Evolutionary conservation across 2,113 vertebrate genomes (phyloP).

Genomic region (Mesitornis unicolor): DNA sequence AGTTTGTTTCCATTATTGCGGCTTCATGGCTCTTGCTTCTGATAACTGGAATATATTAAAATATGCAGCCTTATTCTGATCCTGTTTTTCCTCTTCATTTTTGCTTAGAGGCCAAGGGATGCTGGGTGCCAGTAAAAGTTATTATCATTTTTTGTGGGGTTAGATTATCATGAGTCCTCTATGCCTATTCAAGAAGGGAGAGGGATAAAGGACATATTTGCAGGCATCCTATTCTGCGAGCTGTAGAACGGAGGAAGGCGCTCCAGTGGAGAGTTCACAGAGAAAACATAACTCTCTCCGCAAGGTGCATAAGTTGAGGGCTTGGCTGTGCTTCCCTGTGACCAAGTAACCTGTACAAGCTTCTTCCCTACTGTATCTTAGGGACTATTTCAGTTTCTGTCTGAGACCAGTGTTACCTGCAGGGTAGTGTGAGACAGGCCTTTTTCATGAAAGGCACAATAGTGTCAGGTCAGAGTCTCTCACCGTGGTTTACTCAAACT

Average conservation of each 20-base stretch:
- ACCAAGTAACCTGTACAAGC: background rate
- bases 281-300: background rate
- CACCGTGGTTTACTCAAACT: background rate
- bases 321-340: background rate
- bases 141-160: background rate
- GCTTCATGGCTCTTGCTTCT: background rate
- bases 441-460: background rate
- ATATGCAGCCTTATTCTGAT: background rate
- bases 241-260: background rate
- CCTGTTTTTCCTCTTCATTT: background rate
- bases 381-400: background rate
- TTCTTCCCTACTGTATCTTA: background rate
- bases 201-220: background rate
- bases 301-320: background rate
- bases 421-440: fast-evolving
- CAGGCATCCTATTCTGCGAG: background rate
- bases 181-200: background rate
- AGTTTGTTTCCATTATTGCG: background rate
- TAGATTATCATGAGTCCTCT: background rate
- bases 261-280: background rate
- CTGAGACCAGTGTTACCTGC: background rate
- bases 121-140: background rate
- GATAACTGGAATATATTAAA: background rate
- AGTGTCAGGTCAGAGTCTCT: background rate
- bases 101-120: background rate